phyloP scores from a whole-genome alignment of 2,888 invertebrate genomes.

The Acronicta leporina region DNA sequence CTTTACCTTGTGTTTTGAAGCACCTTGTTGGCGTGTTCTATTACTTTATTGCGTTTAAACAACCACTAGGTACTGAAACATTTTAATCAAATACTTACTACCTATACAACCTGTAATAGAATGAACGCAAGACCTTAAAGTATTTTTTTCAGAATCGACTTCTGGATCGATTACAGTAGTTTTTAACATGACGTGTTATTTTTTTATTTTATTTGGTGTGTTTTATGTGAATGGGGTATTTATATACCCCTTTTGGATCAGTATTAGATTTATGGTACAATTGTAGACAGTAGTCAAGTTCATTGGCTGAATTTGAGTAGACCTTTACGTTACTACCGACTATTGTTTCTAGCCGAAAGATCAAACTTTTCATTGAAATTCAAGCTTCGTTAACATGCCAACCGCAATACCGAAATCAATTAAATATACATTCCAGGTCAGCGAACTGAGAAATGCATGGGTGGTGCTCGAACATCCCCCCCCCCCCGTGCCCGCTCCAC shows the following conservation, averaged over 20 bases:
- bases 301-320: slow-evolving; percentile 15
- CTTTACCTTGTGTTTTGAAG: slow-evolving; percentile 16
- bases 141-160: no score
- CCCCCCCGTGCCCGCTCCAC: slow-evolving; percentile 9
- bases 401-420: slow-evolving; percentile 79
- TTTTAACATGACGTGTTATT: no score
- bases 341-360: slow-evolving; percentile 59
- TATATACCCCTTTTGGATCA: no score
- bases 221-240: no score
- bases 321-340: slow-evolving; percentile 11
- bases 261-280: no score
- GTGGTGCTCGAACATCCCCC: slow-evolving; percentile 54
- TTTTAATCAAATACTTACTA: no score
- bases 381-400: slow-evolving; percentile 68
- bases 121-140: no score
- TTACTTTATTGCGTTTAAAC: slow-evolving; percentile 11
- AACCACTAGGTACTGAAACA: slow-evolving; percentile 18
- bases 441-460: slow-evolving; percentile 79
- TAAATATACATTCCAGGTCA: slow-evolving; percentile 80
- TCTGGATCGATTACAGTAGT: no score
- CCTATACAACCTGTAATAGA: no score
- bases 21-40: slow-evolving; percentile 21
- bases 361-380: slow-evolving; percentile 69
- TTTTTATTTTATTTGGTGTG: no score
- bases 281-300: slow-evolving; percentile 1